phyloP scores from a whole-genome alignment of 2,888 invertebrate species.

The Portevinia maculata region DNA sequence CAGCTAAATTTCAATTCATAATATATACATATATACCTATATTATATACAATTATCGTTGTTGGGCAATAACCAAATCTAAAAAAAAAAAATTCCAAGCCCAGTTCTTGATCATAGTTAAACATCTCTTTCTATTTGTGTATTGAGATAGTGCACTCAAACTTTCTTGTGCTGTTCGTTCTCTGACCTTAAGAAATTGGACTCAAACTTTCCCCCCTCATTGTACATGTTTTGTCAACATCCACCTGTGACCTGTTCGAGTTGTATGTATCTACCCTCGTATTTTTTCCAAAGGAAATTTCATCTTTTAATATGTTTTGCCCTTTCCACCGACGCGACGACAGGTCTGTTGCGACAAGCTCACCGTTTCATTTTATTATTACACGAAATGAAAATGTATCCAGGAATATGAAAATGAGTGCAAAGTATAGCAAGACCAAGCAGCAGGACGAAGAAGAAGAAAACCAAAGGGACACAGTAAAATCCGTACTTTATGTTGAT shows the following conservation, averaged over 20 bases:
- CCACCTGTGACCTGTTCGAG: background rate
- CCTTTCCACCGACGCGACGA: conserved; percentile 35
- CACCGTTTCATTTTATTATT: conserved; percentile 43
- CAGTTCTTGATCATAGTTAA: too few relatives aligned
- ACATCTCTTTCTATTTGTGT: too few relatives aligned
- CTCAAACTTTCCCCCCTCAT: conserved; percentile 17
- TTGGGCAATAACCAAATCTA: too few relatives aligned
- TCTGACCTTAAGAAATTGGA: too few relatives aligned
- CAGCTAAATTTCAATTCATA: too few relatives aligned
- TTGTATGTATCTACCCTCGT: background rate
- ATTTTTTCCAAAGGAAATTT: conserved; percentile 17
- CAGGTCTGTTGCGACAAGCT: conserved; percentile 9
- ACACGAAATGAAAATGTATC: conserved; percentile 56
- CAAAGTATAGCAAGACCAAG: conserved; percentile 21
- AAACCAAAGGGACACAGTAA: conserved; percentile 46
- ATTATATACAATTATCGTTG: too few relatives aligned
- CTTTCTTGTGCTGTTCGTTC: too few relatives aligned
- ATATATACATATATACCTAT: too few relatives aligned
- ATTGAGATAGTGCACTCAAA: too few relatives aligned
- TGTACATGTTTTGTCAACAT: background rate
- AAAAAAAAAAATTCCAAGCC: too few relatives aligned
- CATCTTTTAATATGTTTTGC: conserved; percentile 62
- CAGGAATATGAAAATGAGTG: conserved; percentile 31
- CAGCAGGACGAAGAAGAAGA: background rate
- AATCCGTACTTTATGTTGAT: conserved; percentile 71